Base-by-base conservation (phyloP, 1,140 invertebrate species). In the Magallana angulata region DNA sequence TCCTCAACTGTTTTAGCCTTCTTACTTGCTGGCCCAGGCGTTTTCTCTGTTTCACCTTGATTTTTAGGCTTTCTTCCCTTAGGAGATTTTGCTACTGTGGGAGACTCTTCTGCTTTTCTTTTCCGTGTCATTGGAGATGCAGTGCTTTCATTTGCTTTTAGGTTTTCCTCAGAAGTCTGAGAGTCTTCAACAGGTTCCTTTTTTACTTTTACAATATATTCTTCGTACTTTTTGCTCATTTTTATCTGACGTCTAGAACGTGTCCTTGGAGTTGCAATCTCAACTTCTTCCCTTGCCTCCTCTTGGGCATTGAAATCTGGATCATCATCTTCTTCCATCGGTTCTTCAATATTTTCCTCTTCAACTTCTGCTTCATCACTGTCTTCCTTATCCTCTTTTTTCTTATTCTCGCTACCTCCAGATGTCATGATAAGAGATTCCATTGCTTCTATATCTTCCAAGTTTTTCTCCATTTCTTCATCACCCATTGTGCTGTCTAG, bases 191-290 rank as follows among this genome's bases (percentile, higher is more conserved):
- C 57, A 56, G 30, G 57, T n/a, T 82, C 58, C 14, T 59, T 82
- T 82, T 48, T 64, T 68, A 58, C 56, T 48, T 60, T 68, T 56
- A 56, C 81, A 57, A 60, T 14, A 30, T 60, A 84, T 36, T 84
- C 82, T 84, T 59, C 82, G 60, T 84, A 84, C 24, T 62, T 59
- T 48, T 62, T 84, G 30, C 59, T 84, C 24, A 62, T 30, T 58
- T 84, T 84, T n/a, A 84, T 62, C 82, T 84, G 82, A n/a, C 82
- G 57, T 14, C 58, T 60, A 18, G 82, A 84, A 57, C 82, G 82
- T 18, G 82, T 58, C 24, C 56, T 18, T 62, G 57, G 57, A 18
- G 82, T 60, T 82, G 56, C 57, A 16, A 57, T 56, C 16, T 58
- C 81, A 9, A 57, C 57, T 82, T 80, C 48, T 18, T 18, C 76